These are phyloP conservation scores for Rhizomys pruinosus DNA, from an alignment of 2,113 vertebrate species.

Conservation along the genomic window DNA sequence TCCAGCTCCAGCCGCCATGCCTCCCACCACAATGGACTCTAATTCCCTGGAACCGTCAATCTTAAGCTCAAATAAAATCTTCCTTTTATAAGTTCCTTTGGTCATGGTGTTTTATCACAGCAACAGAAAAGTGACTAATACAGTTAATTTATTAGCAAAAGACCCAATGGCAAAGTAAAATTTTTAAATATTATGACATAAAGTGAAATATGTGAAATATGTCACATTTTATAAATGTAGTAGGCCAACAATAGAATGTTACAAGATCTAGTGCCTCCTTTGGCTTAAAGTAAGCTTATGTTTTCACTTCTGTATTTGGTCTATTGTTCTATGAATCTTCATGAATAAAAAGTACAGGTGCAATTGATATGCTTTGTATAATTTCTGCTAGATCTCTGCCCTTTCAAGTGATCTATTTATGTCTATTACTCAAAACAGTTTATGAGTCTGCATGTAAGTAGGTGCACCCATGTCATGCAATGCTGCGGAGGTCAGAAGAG, in stretches of 20 bases:
- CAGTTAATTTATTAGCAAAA: constrained; percentile 27
- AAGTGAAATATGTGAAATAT: background rate
- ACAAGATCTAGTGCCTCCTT: background rate
- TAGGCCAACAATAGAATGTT: background rate
- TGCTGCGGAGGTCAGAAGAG: too few species aligned
- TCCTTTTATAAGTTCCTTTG: too few species aligned
- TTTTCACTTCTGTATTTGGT: background rate
- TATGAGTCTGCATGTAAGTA: too few species aligned
- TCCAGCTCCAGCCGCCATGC: too few species aligned
- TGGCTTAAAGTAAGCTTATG: background rate
- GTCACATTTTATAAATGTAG: constrained; percentile 10
- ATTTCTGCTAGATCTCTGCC: background rate
- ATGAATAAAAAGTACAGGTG: background rate
- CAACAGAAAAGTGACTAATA: too few species aligned
- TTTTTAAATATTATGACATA: constrained; percentile 46
- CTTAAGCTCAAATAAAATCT: too few species aligned
- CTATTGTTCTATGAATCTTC: background rate
- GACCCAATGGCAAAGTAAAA: background rate
- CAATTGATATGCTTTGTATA: background rate
- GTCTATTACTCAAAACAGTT: too few species aligned
- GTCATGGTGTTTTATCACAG: too few species aligned
- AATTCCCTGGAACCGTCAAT: too few species aligned
- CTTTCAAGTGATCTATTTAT: background rate
- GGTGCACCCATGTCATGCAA: too few species aligned
- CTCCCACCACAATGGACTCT: too few species aligned